These are phyloP conservation scores for Epinephelus cyanopodus DNA, from an alignment of 2,113 vertebrate genomes.

Conservation along the genomic window DNA sequence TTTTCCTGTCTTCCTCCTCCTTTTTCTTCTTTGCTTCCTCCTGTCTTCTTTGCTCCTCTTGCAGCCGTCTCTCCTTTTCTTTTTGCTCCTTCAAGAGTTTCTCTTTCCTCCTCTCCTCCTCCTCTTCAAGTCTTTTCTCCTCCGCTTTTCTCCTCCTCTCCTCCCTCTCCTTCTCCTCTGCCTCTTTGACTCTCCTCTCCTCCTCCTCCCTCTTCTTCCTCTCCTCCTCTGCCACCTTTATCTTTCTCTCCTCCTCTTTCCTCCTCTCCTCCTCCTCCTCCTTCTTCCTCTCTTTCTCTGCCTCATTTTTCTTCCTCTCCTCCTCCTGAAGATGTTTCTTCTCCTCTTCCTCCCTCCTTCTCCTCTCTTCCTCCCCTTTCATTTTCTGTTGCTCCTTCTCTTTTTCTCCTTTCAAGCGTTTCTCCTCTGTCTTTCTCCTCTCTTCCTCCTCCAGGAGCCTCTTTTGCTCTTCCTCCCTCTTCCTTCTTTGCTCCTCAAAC, in stretches of 20 bases:
- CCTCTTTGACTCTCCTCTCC: neutral
- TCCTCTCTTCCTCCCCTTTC: slow-evolving; percentile 34
- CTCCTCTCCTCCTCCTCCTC: neutral
- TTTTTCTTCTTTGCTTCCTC: slow-evolving; percentile 3
- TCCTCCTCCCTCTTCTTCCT: neutral
- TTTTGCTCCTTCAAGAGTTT: slow-evolving; percentile 20
- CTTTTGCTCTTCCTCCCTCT: slow-evolving; percentile 51
- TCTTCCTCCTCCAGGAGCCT: slow-evolving; percentile 50
- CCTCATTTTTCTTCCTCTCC: neutral
- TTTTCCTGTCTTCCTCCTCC: slow-evolving; percentile 19
- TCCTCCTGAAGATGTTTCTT: neutral
- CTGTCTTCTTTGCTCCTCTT: slow-evolving; percentile 8
- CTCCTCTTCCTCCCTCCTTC: slow-evolving; percentile 4
- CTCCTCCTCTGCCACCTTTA: neutral
- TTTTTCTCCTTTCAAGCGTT: slow-evolving; percentile 22
- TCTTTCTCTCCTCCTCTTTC: neutral
- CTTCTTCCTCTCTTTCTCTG: neutral
- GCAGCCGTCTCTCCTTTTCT: slow-evolving; percentile 10
- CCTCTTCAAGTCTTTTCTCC: neutral
- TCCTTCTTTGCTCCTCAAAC: slow-evolving; percentile 51
- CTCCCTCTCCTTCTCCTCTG: slow-evolving; percentile 8
- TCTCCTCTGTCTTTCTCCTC: slow-evolving; percentile 45
- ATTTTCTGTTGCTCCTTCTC: slow-evolving; percentile 31
- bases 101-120: slow-evolving; percentile 9
- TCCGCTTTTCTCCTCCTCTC: slow-evolving; percentile 1